Conservation (phyloP, 2,888 invertebrate genomes). For the Scaptomyza parva region DNA sequence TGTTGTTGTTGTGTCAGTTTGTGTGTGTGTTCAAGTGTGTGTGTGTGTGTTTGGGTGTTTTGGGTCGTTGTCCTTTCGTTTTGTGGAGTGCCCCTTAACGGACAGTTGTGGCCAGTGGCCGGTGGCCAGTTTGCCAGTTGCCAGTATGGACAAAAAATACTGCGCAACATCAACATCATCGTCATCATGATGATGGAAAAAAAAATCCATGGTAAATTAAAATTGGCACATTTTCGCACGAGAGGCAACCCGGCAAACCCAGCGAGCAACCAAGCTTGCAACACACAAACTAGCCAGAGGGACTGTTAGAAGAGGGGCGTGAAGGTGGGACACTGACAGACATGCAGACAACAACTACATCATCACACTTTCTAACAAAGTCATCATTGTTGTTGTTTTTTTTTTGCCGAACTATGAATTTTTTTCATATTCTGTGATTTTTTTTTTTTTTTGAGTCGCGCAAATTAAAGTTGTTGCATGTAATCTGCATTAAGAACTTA, state of each 20-base stretch:
- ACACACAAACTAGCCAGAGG: constrained; percentile 1
- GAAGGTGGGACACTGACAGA: not conserved
- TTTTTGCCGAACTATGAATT: too few species aligned
- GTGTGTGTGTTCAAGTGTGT: constrained; percentile 10
- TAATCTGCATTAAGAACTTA: constrained; percentile 11
- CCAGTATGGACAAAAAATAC: constrained; percentile 35
- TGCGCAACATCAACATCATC: too few species aligned
- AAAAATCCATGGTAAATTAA: constrained; percentile 59
- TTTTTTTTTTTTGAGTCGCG: constrained; percentile 2
- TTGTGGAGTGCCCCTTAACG: constrained; percentile 21
- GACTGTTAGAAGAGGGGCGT: not conserved
- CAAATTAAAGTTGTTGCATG: constrained; percentile 24
- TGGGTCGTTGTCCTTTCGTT: constrained; percentile 53
- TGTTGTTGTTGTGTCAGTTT: constrained; percentile 21
- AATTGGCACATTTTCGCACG: constrained; percentile 63
- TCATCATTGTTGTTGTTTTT: constrained; percentile 16
- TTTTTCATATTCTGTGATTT: not conserved
- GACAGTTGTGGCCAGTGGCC: constrained; percentile 44
- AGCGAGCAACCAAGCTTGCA: constrained; percentile 2
- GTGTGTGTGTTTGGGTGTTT: constrained; percentile 27
- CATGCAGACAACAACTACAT: not conserved
- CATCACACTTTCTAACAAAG: constrained; percentile 28
- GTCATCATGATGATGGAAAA: too few species aligned
- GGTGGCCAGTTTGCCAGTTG: not conserved
- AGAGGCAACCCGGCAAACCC: constrained; percentile 9